Evolutionary conservation across 2,113 vertebrate species (phyloP), one percentile per base, ranked within the genome.

Genomic region (Romanogobio albipinnatus): DNA sequence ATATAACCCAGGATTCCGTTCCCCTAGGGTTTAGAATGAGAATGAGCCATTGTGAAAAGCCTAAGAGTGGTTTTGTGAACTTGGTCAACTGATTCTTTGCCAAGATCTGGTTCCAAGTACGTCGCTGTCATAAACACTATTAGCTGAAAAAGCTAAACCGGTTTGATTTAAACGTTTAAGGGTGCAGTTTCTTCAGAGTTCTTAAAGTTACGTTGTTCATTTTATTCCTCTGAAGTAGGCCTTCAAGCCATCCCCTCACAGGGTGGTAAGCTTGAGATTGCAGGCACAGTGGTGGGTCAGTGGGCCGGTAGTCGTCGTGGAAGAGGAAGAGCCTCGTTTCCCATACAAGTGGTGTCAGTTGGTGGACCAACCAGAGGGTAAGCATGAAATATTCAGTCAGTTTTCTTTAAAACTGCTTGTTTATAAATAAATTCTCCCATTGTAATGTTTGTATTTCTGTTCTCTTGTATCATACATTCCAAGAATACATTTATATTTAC

Each of bases 221-320:
- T 71, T 80, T 10, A 43, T 59, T 59, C 39, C 64, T 62, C 15
- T 66, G 10, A 47, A 53, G 24, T 88, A 97, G 97, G 95, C 91
- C 92, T 97, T 91, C 96, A 96, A 92, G 94, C 96, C 87, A 96
- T 98, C 88, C 95, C 96, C 89, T 96, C 96, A 90, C 97, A 97
- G 92, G 97, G 97, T 90, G 97, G 97, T 89, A 99, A 98, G 91
- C 95, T 99, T 90, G 97, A 98, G 94, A 99, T 99, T 71, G 97
- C 97, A 10, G 97, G 97, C 91, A 99, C 97, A 0, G 97, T 99
- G 84, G 97, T 98, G 26, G 97, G 97, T 88, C 97, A 98, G 9
- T 99, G 97, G 97, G 97, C 96, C 10, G 97, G 97, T 84, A 96
- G 94, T 87, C 95, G 96, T 85, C 94, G 96, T 86, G 94, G 95